Conservation (phyloP, 1,140 invertebrate species). For the Cephus cinctus region DNA sequence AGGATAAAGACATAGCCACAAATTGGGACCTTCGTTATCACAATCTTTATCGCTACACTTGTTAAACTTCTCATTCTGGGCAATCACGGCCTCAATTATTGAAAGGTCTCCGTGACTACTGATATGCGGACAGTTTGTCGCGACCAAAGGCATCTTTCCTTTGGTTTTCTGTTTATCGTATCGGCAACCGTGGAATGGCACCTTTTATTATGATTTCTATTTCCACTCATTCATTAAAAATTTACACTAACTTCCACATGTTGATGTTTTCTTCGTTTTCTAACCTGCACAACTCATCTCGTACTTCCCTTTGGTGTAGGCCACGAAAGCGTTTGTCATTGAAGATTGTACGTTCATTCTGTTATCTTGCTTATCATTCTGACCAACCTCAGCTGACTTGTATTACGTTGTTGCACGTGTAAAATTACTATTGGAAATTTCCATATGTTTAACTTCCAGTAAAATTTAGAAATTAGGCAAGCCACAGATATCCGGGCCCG, state of each 20-base stretch:
- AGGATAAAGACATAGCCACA: conserved; percentile 81
- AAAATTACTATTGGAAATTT: too few species aligned
- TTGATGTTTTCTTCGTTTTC: neutral
- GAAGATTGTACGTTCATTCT: too few species aligned
- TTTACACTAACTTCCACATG: neutral
- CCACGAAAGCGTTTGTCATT: conserved; percentile 43
- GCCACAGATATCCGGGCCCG: too few species aligned
- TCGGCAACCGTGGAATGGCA: neutral
- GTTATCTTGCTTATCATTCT: too few species aligned
- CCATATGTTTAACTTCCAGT: too few species aligned
- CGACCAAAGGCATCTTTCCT: conserved; percentile 43
- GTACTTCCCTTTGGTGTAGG: conserved; percentile 17
- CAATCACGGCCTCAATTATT: conserved; percentile 37
- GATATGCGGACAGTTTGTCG: conserved; percentile 45
- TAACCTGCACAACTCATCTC: conserved; percentile 16
- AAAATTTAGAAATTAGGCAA: too few species aligned
- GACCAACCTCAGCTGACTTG: too few species aligned
- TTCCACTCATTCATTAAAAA: neutral
- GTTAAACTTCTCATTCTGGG: conserved; percentile 38
- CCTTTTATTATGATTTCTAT: neutral
- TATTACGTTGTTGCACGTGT: too few species aligned
- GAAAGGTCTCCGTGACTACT: conserved; percentile 38
- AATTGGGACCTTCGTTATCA: conserved; percentile 63
- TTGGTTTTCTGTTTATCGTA: neutral
- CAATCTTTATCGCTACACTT: conserved; percentile 49